Evolutionary conservation across 2,888 invertebrate species (phyloP), one percentile per base, ranked within the genome.

Genomic region (Drosophila buzzatii): DNA sequence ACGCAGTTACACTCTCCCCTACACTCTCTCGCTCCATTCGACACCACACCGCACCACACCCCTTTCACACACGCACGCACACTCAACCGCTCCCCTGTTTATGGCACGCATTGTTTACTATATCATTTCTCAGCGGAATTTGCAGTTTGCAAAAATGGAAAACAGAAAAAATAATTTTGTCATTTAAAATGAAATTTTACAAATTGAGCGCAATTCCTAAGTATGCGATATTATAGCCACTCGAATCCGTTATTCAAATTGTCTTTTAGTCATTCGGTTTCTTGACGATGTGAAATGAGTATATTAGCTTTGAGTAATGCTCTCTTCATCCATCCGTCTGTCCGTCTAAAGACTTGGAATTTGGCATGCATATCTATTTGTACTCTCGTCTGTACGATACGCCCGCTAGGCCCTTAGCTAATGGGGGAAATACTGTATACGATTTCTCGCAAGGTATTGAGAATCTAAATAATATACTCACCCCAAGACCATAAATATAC

Each of bases 71-170:
- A 47, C 23, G 5, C 45, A 37, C 33, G 16, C 58, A 49, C 20
- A 6, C 16, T 44, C 18, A 33, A 23, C 16, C 20, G 9, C 39
- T 39, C 42, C 33, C 53, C 41, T 52, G 37, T 31, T 44, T 35
- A 8, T 31, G 20, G n/a, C 42, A 20, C 27, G 10, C 49, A 49
- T 37, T 57, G 47, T 42, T 57, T 52, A 58, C 35, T 42, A 27
- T 42, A 66, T 39, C 10, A 41, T 39, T 65, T 72, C 61, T 47
- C 41, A 53, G n/a, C 49, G 57, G 41, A 62, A 51, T 67, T 67
- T 47, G 41, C 47, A 41, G 20, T 41, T 55, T 49, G 33, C 33
- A 39, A 23, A 49, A 49, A 31, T 18, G 16, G 5, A n/a, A 51
- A 18, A 14, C 16, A 27, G 47, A 27, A n/a, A 52, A 52, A 37